phyloP scores from a whole-genome alignment of 2,888 invertebrate genomes.

The Caenorhabditis sp. region DNA sequence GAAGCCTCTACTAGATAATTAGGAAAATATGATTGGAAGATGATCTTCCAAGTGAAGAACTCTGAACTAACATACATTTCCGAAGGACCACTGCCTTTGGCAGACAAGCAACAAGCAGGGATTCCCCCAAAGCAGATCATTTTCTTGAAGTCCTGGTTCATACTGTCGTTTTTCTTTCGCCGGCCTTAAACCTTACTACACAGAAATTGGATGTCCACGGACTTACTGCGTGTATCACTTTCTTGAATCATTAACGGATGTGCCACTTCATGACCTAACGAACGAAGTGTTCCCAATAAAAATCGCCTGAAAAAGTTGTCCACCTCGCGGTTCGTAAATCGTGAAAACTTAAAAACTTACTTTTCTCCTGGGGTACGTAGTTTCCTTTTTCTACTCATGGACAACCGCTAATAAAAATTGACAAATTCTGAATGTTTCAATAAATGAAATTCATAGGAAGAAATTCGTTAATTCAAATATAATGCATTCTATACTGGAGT shows the following conservation, averaged over 20 bases:
- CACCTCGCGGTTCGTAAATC: too few species aligned
- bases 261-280: background rate
- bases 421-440: too few species aligned
- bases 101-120: constrained; percentile 33
- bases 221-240: too few species aligned
- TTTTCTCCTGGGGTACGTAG: background rate
- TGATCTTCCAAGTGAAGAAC: too few species aligned
- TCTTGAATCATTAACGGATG: background rate
- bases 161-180: background rate
- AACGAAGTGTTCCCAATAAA: background rate
- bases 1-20: too few species aligned
- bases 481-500: too few species aligned
- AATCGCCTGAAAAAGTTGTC: background rate
- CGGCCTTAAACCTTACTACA: background rate
- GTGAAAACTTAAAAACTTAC: background rate
- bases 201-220: too few species aligned
- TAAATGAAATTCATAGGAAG: too few species aligned
- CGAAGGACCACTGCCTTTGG: constrained; percentile 14
- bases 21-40: constrained; percentile 1
- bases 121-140: constrained; percentile 26
- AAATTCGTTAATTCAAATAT: too few species aligned
- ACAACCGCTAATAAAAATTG: too few species aligned
- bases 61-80: background rate
- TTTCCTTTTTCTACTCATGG: too few species aligned
- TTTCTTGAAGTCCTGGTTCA: background rate